Percentiles rank a stretch among this genome's conserved stretches.
These are phyloP conservation scores for Rhombomys opimus DNA, from an alignment of 2,113 vertebrate genomes.

Conservation along the genomic window DNA sequence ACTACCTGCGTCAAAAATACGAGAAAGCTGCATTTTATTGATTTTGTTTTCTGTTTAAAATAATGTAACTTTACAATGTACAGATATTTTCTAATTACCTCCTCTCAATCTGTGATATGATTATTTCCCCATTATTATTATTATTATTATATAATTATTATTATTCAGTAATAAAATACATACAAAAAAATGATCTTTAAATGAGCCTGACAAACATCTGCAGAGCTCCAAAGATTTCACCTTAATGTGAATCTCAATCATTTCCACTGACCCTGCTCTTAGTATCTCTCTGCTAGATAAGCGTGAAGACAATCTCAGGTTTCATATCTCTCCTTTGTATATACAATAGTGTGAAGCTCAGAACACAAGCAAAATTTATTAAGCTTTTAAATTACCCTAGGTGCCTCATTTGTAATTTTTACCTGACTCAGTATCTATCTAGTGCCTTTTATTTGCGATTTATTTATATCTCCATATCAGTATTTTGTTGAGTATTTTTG, in stretches of 20 bases:
- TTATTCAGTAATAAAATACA: background rate
- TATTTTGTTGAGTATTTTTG: constrained; percentile 3
- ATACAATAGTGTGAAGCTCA: background rate
- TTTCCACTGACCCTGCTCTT: background rate
- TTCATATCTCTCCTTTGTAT: background rate
- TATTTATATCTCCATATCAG: background rate
- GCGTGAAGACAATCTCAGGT: background rate
- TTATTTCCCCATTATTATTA: background rate
- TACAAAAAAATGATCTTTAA: background rate
- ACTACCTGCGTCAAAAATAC: background rate
- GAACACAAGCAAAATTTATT: background rate
- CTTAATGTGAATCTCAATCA: background rate
- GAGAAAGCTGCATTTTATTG: background rate
- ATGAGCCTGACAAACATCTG: background rate
- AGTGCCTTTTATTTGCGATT: background rate
- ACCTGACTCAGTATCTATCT: background rate
- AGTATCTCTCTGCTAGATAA: background rate
- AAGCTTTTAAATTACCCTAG: background rate
- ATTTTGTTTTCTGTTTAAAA: background rate
- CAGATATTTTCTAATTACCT: background rate
- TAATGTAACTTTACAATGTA: background rate
- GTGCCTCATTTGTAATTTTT: background rate
- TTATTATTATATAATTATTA: background rate
- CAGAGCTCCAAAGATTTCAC: background rate
- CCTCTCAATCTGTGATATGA: background rate